These are phyloP conservation scores for Pantherophis guttatus DNA, from an alignment of 2,113 vertebrate species.

Conservation along the genomic window DNA sequence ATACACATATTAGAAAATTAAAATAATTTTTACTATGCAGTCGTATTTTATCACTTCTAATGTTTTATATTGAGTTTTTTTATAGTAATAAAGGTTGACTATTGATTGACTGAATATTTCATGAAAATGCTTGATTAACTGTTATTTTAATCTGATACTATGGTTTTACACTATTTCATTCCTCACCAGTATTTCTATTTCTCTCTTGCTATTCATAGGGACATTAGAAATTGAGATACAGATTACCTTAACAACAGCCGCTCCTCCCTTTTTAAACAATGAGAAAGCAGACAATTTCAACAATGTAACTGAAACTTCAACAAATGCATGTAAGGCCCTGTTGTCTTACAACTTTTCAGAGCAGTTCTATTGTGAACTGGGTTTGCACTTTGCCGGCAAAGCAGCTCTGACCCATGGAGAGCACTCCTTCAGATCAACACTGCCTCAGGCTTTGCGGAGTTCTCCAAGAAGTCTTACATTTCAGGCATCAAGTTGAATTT, in stretches of 20 bases:
- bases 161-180: conserved; percentile 48
- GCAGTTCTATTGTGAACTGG: conserved; percentile 73
- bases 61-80: background rate
- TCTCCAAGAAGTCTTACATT: conserved; percentile 98
- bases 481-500: conserved; percentile 95
- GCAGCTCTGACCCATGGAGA: conserved; percentile 89
- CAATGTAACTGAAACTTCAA: conserved; percentile 72
- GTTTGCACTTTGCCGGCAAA: conserved; percentile 81
- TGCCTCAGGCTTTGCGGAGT: conserved; percentile 86
- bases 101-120: background rate
- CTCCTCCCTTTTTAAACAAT: conserved; percentile 69
- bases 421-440: conserved; percentile 88
- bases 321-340: conserved; percentile 70
- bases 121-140: conserved; percentile 30
- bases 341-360: conserved; percentile 75
- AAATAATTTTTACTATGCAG: background rate
- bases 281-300: conserved; percentile 72
- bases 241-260: conserved; percentile 62
- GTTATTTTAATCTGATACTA: conserved; percentile 37
- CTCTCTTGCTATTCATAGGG: conserved; percentile 62
- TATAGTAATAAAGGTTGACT: background rate
- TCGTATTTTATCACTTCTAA: background rate
- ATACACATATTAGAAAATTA: background rate
- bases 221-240: conserved; percentile 71
- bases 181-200: conserved; percentile 15